A percentile compares a stretch with the other conserved stretches of the same genome.
Evolutionary conservation across 2,888 invertebrate genomes (phyloP).

Genomic region (Orchestes rusci): DNA sequence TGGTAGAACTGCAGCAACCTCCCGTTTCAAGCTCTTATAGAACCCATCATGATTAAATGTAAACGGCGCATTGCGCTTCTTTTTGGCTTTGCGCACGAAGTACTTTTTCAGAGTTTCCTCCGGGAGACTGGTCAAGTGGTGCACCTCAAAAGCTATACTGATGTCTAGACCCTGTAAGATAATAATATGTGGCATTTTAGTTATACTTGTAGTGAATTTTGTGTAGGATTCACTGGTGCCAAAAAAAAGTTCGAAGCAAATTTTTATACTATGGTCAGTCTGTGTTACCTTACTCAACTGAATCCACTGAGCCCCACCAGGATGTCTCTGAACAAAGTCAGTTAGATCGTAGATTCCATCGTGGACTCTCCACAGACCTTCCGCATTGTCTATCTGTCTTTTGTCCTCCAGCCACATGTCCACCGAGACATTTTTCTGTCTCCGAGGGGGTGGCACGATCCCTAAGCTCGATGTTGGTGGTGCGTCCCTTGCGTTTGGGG

Average conservation of each 20-base stretch:
- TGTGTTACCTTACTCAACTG: conserved; percentile 57
- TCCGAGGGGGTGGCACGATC: conserved; percentile 28
- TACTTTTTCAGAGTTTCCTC: conserved; percentile 56
- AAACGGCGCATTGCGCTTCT: conserved; percentile 60
- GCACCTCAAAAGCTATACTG: conserved; percentile 68
- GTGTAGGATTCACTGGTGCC: too few relatives aligned
- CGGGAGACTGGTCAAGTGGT: conserved; percentile 56
- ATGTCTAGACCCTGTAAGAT: conserved; percentile 62
- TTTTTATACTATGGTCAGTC: neutral
- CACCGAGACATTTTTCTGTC: conserved; percentile 25
- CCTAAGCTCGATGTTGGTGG: conserved; percentile 30
- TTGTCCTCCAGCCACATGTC: conserved; percentile 56
- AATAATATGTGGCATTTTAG: too few relatives aligned
- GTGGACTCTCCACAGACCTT: conserved; percentile 67
- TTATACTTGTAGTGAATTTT: neutral
- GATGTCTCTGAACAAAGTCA: conserved; percentile 69
- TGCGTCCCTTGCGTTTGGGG: conserved; percentile 20
- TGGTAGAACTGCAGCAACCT: conserved; percentile 50
- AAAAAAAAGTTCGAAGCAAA: too few relatives aligned
- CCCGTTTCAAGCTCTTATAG: conserved; percentile 58
- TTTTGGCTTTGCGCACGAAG: conserved; percentile 54
- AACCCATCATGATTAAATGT: conserved; percentile 69
- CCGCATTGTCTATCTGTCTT: conserved; percentile 62
- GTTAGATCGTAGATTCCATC: conserved; percentile 76
- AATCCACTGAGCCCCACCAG: conserved; percentile 74